Evolutionary conservation across 2,113 vertebrate genomes (phyloP).

Genomic region (Vulpes ferrilata): DNA sequence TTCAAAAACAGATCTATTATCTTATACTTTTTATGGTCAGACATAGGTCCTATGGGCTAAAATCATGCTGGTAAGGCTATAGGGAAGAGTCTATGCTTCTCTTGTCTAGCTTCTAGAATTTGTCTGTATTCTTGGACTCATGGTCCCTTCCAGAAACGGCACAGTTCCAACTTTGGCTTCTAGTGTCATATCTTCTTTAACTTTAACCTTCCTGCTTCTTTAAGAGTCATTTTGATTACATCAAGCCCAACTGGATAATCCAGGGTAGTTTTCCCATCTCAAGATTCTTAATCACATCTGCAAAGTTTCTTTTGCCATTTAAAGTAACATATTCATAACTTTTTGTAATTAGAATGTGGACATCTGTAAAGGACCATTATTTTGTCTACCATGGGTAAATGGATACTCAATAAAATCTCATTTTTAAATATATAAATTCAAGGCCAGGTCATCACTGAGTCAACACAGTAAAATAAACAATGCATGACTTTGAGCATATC

Average conservation of each 20-base stretch:
- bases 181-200: neutral
- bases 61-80: accelerated
- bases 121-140: neutral
- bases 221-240: neutral
- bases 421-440: neutral
- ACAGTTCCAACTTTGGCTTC: accelerated
- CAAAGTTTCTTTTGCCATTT: neutral
- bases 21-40: neutral
- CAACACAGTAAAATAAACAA: neutral
- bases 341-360: neutral
- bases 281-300: neutral
- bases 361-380: neutral
- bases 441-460: neutral
- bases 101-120: neutral
- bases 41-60: neutral
- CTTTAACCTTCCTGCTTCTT: neutral
- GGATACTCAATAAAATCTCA: neutral
- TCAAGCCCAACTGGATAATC: neutral
- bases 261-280: neutral
- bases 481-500: neutral
- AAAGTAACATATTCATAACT: neutral
- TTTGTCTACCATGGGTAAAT: neutral
- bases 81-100: neutral
- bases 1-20: neutral
- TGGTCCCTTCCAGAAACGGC: neutral